These are phyloP conservation scores for Lytechinus pictus DNA, from an alignment of 35 echinoderm and acorn worm genomes.

Conservation along the genomic window DNA sequence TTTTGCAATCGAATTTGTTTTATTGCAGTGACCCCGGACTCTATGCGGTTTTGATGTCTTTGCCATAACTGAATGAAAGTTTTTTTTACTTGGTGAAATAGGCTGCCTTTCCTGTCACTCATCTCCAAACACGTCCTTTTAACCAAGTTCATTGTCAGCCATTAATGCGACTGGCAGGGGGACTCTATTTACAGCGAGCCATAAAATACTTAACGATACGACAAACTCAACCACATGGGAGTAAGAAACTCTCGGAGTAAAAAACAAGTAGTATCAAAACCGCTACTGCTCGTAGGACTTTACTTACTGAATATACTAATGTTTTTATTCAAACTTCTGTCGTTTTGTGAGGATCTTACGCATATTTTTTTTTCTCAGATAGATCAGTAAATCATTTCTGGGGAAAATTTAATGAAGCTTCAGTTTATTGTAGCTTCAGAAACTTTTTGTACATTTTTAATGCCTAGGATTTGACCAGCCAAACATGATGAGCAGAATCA, in stretches of 20 bases:
- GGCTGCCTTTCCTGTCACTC: slow-evolving; percentile 15
- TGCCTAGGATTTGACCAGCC: too few species aligned
- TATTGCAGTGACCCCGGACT: slow-evolving; percentile 16
- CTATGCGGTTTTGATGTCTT: neutral
- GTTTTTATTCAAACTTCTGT: neutral
- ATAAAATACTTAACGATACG: neutral
- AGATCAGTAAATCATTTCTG: too few species aligned
- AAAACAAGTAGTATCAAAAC: neutral
- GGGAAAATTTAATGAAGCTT: too few species aligned
- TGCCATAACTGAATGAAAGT: neutral
- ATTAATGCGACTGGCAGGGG: neutral
- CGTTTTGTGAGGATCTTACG: neutral
- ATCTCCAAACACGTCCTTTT: neutral
- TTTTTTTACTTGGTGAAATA: neutral
- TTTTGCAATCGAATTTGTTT: neutral
- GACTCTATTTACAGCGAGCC: neutral
- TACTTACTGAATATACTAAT: neutral
- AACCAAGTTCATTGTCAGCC: slow-evolving; percentile 1
- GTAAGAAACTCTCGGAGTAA: neutral
- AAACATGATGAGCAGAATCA: too few species aligned
- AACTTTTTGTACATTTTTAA: too few species aligned
- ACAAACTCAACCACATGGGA: neutral
- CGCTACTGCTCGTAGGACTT: neutral
- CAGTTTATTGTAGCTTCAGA: too few species aligned
- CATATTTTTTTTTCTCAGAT: neutral